A percentile compares a stretch with the other conserved stretches of the same genome.
These are phyloP conservation scores for Drosophila quinaria DNA, from an alignment of 2,888 invertebrate genomes.

Conservation along the genomic window DNA sequence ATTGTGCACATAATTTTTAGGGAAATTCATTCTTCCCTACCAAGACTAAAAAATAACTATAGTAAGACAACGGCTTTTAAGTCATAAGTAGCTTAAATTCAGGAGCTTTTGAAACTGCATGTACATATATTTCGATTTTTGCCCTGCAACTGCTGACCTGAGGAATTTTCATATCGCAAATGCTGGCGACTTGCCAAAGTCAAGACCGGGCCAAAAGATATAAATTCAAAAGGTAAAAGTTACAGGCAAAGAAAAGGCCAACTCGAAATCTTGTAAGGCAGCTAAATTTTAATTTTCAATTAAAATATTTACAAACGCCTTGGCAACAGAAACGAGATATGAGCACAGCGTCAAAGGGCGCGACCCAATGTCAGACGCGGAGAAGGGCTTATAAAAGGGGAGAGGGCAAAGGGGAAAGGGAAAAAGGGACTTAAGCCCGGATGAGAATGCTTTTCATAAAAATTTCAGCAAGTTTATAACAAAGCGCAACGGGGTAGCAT, in stretches of 20 bases:
- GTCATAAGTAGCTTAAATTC: background rate
- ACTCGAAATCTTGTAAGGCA: constrained; percentile 34
- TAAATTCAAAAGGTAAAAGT: constrained; percentile 31
- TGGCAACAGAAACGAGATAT: constrained; percentile 56
- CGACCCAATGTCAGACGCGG: constrained; percentile 13
- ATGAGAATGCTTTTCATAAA: constrained; percentile 61
- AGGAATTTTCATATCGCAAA: constrained; percentile 21
- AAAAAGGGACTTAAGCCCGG: constrained; percentile 23
- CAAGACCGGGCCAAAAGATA: constrained; percentile 29
- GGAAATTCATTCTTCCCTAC: background rate
- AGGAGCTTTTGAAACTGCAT: background rate
- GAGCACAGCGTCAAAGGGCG: constrained; percentile 60
- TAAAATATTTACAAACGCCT: constrained; percentile 73
- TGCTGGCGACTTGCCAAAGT: constrained; percentile 48
- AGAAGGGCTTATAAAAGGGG: constrained; percentile 14
- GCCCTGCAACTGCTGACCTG: constrained; percentile 19
- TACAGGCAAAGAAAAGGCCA: constrained; percentile 18
- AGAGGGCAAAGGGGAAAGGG: background rate
- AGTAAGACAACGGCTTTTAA: background rate
- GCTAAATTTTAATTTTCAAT: constrained; percentile 77
- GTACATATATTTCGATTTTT: constrained; percentile 2
- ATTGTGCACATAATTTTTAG: background rate
- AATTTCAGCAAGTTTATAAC: constrained; percentile 63
- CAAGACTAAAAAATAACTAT: background rate
- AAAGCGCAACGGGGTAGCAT: constrained; percentile 68